Base-by-base conservation (phyloP, 1,140 invertebrate species). In the Fopius arisanus region DNA sequence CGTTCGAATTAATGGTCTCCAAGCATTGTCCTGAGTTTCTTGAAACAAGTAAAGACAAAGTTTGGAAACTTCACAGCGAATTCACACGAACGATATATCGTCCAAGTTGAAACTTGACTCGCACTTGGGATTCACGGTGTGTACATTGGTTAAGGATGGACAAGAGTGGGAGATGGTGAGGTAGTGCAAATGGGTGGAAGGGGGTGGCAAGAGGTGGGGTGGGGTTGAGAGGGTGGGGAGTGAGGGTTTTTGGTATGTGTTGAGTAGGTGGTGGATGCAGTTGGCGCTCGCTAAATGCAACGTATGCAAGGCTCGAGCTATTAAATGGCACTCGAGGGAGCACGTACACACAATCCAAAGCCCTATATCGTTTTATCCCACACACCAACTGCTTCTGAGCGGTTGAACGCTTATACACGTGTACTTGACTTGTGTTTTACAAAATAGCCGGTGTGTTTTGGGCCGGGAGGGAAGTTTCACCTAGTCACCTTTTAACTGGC, bases 21-120 rank as follows among this genome's bases (percentile, higher is more conserved):
- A 26, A 70, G 75, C 75, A 76, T 76, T 76, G 75, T 76, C 67
- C 40, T 62, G 70, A 76, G 70, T 73, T 76, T 72, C 67, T 66
- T 62, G 75, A 70, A 72, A 76, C 75, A 76, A 70, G 71, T 67
- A 14, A 59, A 72, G 67, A 67, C 65, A 41, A 75, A 71, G 41
- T 68, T 68, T 41, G 62, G 70, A 68, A 71, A 75, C 62, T 75
- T 75, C 33, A 70, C 41, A 33, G 70, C 59, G 66, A n/a, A 62
- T 63, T 43, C 62, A 70, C 63, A 59, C 65, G 54, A 43, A 65
- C 67, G 70, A 76, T 72, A 75, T 72, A 75, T 76, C 71, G 67
- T 70, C 43, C 51, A 62, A 48, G 43, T 73, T 23, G 59, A 51
- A 51, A 73, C 70, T 70, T 59, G 51, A 59, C 68, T 62, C 68